Conservation (phyloP, 1,140 invertebrate genomes). For the Leptopilina boulardi region DNA sequence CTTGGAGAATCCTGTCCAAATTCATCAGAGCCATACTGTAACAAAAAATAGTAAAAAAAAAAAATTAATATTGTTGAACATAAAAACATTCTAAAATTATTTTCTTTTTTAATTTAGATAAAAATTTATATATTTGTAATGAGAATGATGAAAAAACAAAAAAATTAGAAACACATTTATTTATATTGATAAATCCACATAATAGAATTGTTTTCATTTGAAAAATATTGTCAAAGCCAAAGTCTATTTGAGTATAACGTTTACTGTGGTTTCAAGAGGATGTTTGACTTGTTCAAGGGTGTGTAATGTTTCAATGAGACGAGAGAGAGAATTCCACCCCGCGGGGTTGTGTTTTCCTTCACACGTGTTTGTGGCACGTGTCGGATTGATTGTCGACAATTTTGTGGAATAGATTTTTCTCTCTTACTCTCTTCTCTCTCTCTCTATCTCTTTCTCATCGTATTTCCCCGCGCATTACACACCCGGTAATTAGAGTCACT, state of each 20-base stretch:
- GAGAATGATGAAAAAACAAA: no score
- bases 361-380: conserved; percentile 28
- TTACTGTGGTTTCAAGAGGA: not conserved
- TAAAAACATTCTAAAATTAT: no score
- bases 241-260: not conserved
- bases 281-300: conserved; percentile 17
- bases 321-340: not conserved
- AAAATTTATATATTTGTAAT: no score
- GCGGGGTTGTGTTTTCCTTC: conserved; percentile 21
- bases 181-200: no score
- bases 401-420: not conserved
- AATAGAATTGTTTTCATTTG: not conserved
- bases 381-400: conserved; percentile 1
- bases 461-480: not conserved
- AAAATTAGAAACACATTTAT: no score
- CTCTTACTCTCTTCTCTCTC: no score
- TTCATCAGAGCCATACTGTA: conserved; percentile 92
- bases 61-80: not conserved
- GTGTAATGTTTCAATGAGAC: conserved; percentile 24
- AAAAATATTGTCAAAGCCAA: not conserved
- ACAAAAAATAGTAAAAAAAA: conserved; percentile 52
- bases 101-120: no score
- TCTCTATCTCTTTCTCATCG: not conserved
- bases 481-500: no score
- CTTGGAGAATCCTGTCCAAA: conserved; percentile 91